Evolutionary conservation across 1,140 invertebrate genomes (phyloP), one percentile per base, ranked within the genome.

Genomic region (Mizuhopecten yessoensis): DNA sequence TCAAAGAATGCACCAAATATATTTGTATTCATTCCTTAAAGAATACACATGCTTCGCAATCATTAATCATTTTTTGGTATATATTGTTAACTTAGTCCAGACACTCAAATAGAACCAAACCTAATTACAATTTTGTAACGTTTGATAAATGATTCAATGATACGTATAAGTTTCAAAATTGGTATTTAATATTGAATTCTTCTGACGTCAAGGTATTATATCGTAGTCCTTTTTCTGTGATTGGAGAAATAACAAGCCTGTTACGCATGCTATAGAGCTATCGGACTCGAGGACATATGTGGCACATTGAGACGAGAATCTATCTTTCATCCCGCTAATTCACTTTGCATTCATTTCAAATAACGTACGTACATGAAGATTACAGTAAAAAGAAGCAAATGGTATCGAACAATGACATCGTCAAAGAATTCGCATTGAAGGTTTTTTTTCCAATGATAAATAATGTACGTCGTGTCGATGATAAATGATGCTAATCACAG

Each of bases 11-110:
- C 11, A 0, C 23, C 17, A 75, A 75, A 29, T 75, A 75, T 29
- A 75, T 29, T 29, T 75, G 57, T 75, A 75, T 75, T 75, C 57
- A 75, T n/a, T 75, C 57, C 57, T 75, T 75, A 23, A 75, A 49
- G n/a, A 75, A 75, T 75, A 29, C 57, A 75, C 57, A n/a, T 75
- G 57, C 57, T 75, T n/a, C 57, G 1, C 0, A 75, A 5, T 1
- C 57, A 75, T 75, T 29, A 9, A 75, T 75, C 57, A 75, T 75
- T 29, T 39, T 29, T n/a, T 5, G 23, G 3, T 17, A 75, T n/a
- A 29, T 13, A 39, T 39, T 5, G 5, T 39, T 7, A 13, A 39
- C 13, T 39, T 39, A 13, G 13, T 39, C n/a, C n/a, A 11, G 57
- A n/a, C n/a, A 3, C 23, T 75, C 57, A 75, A n/a, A n/a, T 17